These are phyloP conservation scores for Eurois occulta DNA, from an alignment of 2,888 invertebrate genomes.

Conservation along the genomic window DNA sequence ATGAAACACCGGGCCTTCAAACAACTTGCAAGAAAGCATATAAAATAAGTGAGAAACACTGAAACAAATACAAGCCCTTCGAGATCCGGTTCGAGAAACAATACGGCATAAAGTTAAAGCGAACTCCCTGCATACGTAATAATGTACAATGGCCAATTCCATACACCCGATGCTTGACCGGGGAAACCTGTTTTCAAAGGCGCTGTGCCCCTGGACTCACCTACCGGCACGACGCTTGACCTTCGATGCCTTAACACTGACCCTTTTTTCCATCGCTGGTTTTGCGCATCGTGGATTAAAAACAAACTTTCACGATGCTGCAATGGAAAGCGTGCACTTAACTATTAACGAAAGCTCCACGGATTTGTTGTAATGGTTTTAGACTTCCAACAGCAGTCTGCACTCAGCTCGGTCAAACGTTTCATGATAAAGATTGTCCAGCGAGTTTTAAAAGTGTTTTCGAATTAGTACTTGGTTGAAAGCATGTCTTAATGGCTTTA, in stretches of 20 bases:
- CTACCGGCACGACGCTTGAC: constrained; percentile 62
- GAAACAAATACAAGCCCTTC: constrained; percentile 53
- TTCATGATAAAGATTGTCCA: constrained; percentile 35
- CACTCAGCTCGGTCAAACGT: constrained; percentile 37
- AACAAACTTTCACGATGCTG: constrained; percentile 49
- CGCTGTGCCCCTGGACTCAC: constrained; percentile 61
- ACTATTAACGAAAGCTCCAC: constrained; percentile 29
- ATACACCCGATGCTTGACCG: constrained; percentile 70
- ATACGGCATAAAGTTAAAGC: constrained; percentile 68
- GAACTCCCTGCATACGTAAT: constrained; percentile 72
- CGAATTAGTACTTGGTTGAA: constrained; percentile 20
- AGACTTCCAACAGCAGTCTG: constrained; percentile 31
- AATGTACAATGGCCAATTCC: constrained; percentile 72
- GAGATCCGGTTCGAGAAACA: constrained; percentile 70
- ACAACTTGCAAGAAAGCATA: constrained; percentile 49
- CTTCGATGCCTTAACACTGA: constrained; percentile 62
- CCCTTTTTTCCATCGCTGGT: constrained; percentile 35
- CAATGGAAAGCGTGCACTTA: constrained; percentile 59
- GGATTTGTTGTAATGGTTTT: constrained; percentile 12
- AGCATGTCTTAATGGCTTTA: constrained; percentile 44
- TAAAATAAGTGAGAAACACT: constrained; percentile 54
- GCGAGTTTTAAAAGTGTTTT: constrained; percentile 36
- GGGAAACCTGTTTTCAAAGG: constrained; percentile 76
- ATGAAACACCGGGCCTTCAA: constrained; percentile 48
- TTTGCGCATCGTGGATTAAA: constrained; percentile 48